Evolutionary conservation across 2,888 invertebrate species (phyloP).

Genomic region (Drosophila rubida): DNA sequence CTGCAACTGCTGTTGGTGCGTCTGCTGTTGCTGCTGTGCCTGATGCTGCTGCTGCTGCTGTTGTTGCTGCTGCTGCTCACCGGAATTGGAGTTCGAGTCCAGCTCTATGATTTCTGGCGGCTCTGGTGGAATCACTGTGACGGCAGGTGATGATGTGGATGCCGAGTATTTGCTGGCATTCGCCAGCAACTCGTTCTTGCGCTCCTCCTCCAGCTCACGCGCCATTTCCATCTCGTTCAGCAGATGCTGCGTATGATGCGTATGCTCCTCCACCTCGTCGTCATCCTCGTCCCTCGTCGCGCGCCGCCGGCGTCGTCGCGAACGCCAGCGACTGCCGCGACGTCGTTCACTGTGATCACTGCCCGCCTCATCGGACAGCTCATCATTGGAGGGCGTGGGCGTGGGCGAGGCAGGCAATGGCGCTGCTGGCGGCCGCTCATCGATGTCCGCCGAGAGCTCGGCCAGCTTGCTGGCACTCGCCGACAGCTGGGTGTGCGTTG

Average conservation of each 20-base stretch:
- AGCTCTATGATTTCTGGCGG: constrained; percentile 83
- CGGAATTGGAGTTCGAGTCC: constrained; percentile 83
- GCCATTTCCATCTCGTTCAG: constrained; percentile 81
- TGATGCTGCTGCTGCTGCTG: constrained; percentile 35
- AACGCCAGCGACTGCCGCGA: constrained; percentile 58
- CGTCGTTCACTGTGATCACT: constrained; percentile 61
- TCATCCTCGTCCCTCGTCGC: constrained; percentile 33
- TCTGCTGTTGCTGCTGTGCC: constrained; percentile 36
- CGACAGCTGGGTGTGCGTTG: constrained; percentile 72
- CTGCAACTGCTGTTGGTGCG: constrained; percentile 21
- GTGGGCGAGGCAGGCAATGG: constrained; percentile 81
- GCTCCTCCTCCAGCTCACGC: constrained; percentile 79
- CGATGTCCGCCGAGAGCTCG: constrained; percentile 71
- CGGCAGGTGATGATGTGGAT: constrained; percentile 80
- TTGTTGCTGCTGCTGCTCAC: constrained; percentile 44
- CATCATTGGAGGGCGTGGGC: constrained; percentile 71
- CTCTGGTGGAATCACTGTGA: constrained; percentile 77
- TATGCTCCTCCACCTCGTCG: constrained; percentile 72
- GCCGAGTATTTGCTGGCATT: constrained; percentile 79
- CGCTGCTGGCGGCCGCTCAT: constrained; percentile 82
- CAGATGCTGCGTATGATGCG: constrained; percentile 81
- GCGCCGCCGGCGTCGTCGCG: constrained; percentile 46
- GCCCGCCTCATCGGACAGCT: constrained; percentile 66
- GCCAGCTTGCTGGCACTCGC: constrained; percentile 65
- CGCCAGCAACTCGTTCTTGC: constrained; percentile 76